Evolutionary conservation across 2,888 invertebrate species (phyloP).

Genomic region (Yponomeuta cagnagella): DNA sequence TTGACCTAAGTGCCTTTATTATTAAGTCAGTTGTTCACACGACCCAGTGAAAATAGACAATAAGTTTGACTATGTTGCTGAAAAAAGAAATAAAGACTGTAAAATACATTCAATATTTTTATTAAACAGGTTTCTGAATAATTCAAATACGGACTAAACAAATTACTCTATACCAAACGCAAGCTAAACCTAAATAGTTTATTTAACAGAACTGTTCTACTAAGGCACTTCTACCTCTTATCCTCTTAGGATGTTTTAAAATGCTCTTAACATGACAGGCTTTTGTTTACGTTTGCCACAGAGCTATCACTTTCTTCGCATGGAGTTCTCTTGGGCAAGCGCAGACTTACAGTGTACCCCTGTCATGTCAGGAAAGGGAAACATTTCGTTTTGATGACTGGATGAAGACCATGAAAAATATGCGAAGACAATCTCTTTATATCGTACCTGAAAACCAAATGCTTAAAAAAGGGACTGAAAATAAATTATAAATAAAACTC

Average conservation of each 20-base stretch:
- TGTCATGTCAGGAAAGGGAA: not conserved
- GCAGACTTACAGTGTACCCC: too few relatives aligned
- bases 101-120: not conserved
- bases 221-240: not conserved
- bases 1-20: too few relatives aligned
- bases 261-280: not conserved
- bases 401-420: not conserved
- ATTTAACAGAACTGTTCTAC: not conserved
- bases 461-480: not conserved
- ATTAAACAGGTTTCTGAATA: not conserved
- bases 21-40: too few relatives aligned
- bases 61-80: not conserved
- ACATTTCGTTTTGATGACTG: not conserved
- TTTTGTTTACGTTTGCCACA: too few relatives aligned
- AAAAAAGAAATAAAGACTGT: not conserved
- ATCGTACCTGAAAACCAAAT: not conserved
- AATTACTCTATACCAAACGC: not conserved
- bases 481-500: not conserved
- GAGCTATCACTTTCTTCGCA: not conserved
- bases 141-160: not conserved
- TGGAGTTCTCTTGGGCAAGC: not conserved
- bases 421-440: not conserved
- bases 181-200: not conserved
- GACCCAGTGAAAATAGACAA: too few relatives aligned
- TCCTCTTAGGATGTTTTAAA: not conserved